A percentile compares a stretch with the other conserved stretches of the same genome.
phyloP scores from a whole-genome alignment of 2,797 vertebrate genomes.

The Poecilia picta region DNA sequence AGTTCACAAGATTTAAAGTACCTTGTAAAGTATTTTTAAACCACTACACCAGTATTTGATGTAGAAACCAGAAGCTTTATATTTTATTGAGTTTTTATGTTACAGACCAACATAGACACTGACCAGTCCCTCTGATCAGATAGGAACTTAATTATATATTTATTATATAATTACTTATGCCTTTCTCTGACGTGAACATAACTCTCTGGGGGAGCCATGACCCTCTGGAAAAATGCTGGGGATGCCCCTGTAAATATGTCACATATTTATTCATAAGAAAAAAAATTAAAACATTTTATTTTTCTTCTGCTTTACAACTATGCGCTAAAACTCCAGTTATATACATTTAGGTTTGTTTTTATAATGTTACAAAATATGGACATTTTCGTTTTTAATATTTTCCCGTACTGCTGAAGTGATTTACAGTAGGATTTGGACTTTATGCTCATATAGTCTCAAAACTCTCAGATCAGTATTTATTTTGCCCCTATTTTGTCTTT shows the following conservation, averaged over 20 bases:
- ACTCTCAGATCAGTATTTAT: not conserved
- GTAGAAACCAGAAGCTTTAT: too few relatives aligned
- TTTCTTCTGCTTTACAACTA: not conserved
- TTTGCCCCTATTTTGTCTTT: not conserved
- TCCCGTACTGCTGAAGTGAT: not conserved
- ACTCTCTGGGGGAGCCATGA: too few relatives aligned
- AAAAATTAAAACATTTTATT: not conserved
- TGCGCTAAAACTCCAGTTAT: not conserved
- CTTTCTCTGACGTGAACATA: too few relatives aligned
- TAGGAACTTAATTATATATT: not conserved
- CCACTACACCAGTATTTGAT: too few relatives aligned
- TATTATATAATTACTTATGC: too few relatives aligned
- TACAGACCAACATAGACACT: not conserved
- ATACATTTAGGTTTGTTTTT: not conserved
- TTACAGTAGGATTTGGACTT: conserved; percentile 1
- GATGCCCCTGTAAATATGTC: not conserved
- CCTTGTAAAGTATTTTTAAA: not conserved
- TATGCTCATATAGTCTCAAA: conserved; percentile 7
- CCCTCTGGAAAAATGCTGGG: too few relatives aligned
- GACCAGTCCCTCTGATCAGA: not conserved
- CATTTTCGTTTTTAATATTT: not conserved
- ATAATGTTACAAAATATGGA: not conserved
- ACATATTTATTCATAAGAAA: not conserved
- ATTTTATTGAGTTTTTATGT: not conserved
- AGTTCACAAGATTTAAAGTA: not conserved